Conservation (phyloP, 2,113 vertebrate genomes). For the Pteronura brasiliensis region DNA sequence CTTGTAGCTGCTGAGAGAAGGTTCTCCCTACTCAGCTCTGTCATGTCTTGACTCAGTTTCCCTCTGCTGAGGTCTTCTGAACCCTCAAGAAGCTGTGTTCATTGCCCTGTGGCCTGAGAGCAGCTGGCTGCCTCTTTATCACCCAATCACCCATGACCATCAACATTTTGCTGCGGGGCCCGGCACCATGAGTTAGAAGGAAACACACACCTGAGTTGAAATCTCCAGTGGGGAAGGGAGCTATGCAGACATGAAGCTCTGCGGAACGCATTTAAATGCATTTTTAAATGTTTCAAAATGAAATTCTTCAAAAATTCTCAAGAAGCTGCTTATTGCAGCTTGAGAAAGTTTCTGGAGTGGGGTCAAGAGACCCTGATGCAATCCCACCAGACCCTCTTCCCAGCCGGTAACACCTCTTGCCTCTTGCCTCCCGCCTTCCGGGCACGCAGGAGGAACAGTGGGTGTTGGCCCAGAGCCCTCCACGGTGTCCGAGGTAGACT, state of each 20-base stretch:
- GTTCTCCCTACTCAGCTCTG: background rate
- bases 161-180: background rate
- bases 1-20: background rate
- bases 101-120: rapidly evolving
- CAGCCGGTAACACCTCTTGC: background rate
- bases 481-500: background rate
- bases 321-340: background rate
- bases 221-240: background rate
- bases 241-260: background rate
- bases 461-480: background rate
- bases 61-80: background rate
- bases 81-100: rapidly evolving
- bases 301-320: background rate
- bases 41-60: background rate
- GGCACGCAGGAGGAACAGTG: background rate
- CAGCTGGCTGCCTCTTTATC: background rate
- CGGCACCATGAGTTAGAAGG: background rate
- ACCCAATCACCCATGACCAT: background rate
- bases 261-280: background rate
- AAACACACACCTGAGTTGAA: background rate
- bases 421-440: no score
- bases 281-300: background rate
- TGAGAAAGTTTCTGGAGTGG: no score
- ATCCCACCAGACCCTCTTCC: background rate
- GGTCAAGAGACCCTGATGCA: background rate